These are phyloP conservation scores for Eulemur macaco DNA, from an alignment of 2,113 vertebrate species.

Conservation along the genomic window DNA sequence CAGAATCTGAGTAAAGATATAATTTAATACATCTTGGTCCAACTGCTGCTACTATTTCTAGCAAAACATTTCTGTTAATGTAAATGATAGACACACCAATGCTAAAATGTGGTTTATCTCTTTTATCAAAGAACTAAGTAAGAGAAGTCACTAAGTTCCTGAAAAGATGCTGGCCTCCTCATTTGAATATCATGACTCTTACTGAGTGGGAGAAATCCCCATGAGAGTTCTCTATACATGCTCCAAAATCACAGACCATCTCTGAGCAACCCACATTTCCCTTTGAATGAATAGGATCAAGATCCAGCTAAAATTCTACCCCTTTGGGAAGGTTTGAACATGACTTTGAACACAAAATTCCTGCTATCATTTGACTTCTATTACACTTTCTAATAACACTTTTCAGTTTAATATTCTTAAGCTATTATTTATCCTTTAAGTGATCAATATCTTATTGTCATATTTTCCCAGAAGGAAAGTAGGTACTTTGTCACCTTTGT, in stretches of 20 bases:
- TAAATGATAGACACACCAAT: background rate
- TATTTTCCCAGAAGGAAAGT: background rate
- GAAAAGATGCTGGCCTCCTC: background rate
- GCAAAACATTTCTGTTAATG: background rate
- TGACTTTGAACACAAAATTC: background rate
- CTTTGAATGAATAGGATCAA: background rate
- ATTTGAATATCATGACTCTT: background rate
- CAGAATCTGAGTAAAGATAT: background rate
- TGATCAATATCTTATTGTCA: background rate
- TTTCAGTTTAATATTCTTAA: background rate
- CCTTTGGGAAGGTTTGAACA: background rate
- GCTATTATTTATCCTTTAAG: background rate
- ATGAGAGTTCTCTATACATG: rapidly evolving
- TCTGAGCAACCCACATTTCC: background rate
- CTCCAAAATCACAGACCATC: background rate
- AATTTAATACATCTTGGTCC: background rate
- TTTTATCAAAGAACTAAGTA: background rate
- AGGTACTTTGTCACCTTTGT: background rate
- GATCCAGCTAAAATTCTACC: background rate
- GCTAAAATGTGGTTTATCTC: background rate
- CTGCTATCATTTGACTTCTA: background rate
- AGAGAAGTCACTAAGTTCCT: background rate
- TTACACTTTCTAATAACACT: background rate
- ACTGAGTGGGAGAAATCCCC: background rate
- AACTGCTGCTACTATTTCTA: background rate